Evolutionary conservation across 2,797 vertebrate species (phyloP).

Genomic region (Girardinus metallicus): DNA sequence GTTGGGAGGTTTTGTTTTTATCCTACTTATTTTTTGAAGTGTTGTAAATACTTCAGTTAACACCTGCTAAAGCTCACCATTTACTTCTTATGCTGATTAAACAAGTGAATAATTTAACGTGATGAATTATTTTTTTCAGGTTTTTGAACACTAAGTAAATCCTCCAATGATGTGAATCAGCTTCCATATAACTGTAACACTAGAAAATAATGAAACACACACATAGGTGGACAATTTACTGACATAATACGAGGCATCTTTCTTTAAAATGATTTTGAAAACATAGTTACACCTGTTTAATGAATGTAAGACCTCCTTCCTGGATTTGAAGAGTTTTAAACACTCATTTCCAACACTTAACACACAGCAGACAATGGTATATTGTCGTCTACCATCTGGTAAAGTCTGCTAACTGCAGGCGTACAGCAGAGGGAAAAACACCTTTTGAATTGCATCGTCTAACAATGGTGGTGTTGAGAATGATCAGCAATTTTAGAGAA

Average conservation of each 20-base stretch:
- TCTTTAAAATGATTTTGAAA: not conserved
- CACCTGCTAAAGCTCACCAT: not conserved
- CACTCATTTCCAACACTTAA: not conserved
- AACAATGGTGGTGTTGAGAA: conserved; percentile 18
- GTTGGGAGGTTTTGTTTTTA: not conserved
- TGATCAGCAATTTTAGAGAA: not conserved
- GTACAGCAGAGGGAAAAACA: conserved; percentile 1
- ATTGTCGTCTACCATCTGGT: conserved; percentile 18
- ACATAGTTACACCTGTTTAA: not conserved
- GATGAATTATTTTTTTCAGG: not conserved
- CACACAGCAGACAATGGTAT: conserved; percentile 7
- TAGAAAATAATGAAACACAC: not conserved
- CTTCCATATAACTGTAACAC: not conserved
- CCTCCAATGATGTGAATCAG: not conserved
- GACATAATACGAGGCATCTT: not conserved
- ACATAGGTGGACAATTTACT: not conserved
- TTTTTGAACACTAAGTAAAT: not conserved
- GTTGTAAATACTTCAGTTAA: not conserved
- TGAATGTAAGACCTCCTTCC: not conserved
- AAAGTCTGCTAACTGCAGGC: not conserved
- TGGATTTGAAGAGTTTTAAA: not conserved
- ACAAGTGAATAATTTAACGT: not conserved
- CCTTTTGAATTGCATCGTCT: not conserved
- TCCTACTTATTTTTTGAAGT: not conserved
- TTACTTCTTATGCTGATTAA: not conserved